phyloP scores from a whole-genome alignment of 2,113 vertebrate genomes.

The Gobio gobio region DNA sequence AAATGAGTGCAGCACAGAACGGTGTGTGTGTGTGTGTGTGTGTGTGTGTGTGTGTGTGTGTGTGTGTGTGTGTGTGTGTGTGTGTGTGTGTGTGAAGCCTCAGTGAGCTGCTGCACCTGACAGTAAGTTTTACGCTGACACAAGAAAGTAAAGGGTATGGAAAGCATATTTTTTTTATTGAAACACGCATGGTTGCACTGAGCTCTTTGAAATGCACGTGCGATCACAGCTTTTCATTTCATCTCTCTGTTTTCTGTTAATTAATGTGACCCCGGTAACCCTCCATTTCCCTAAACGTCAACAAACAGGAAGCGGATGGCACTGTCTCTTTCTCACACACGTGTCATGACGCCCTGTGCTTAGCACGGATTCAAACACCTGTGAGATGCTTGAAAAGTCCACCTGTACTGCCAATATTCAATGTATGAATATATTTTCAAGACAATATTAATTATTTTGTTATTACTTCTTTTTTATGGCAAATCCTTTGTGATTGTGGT shows the following conservation, averaged over 20 bases:
- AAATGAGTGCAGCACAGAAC: constrained; percentile 48
- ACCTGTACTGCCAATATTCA: background rate
- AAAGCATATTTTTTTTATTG: background rate
- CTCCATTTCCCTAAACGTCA: background rate
- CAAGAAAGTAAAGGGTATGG: background rate
- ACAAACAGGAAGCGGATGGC: background rate
- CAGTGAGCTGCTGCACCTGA: background rate
- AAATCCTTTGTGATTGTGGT: too few species aligned
- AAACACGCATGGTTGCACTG: background rate
- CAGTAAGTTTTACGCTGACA: background rate
- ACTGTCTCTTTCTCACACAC: background rate
- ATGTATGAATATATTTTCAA: too few species aligned
- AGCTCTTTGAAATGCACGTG: background rate
- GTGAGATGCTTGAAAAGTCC: background rate
- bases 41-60: constrained; percentile 43
- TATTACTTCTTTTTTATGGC: too few species aligned
- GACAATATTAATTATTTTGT: too few species aligned
- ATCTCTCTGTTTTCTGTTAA: background rate
- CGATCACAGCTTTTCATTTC: background rate
- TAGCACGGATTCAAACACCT: background rate
- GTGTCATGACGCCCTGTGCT: background rate
- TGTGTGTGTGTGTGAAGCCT: constrained; percentile 12
- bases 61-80: constrained; percentile 47
- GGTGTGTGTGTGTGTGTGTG: constrained; percentile 45
- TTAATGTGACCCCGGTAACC: background rate